Evolutionary conservation across 2,888 invertebrate genomes (phyloP).

Genomic region (Sminthurinus aureus): DNA sequence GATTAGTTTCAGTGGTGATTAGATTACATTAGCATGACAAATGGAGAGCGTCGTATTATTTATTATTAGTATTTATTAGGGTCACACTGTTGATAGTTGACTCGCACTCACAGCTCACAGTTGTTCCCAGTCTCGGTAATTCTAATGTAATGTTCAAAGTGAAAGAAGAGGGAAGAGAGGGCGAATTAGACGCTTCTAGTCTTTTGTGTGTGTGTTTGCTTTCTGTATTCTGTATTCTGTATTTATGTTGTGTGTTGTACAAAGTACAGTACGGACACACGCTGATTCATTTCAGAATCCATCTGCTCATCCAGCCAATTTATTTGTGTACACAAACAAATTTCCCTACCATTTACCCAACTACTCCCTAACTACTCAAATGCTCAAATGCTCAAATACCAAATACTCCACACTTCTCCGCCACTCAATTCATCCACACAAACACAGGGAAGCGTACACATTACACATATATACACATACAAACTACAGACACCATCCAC

Average conservation of each 20-base stretch:
- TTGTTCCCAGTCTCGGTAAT: not conserved
- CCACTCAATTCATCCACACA: not conserved
- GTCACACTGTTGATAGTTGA: conserved; percentile 36
- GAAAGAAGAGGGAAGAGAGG: not conserved
- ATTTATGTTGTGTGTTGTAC: not conserved
- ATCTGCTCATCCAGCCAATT: conserved; percentile 43
- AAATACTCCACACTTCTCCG: not conserved
- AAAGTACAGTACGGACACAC: conserved; percentile 11
- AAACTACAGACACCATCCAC: too few species aligned
- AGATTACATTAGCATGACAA: conserved; percentile 48
- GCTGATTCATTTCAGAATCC: conserved; percentile 21
- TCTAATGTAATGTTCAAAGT: not conserved
- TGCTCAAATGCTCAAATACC: not conserved
- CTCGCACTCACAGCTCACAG: conserved; percentile 6
- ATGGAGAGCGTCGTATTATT: conserved; percentile 37
- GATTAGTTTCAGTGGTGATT: conserved; percentile 36
- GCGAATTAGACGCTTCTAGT: not conserved
- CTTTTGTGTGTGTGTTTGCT: not conserved
- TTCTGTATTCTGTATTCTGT: too few species aligned
- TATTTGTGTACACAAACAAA: conserved; percentile 45
- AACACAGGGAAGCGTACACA: not conserved
- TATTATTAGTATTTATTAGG: conserved; percentile 41
- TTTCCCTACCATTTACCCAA: conserved; percentile 31
- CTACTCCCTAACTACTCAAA: not conserved
- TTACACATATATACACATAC: not conserved